phyloP scores from a whole-genome alignment of 2,797 vertebrate species.

The Galago senegalensis region DNA sequence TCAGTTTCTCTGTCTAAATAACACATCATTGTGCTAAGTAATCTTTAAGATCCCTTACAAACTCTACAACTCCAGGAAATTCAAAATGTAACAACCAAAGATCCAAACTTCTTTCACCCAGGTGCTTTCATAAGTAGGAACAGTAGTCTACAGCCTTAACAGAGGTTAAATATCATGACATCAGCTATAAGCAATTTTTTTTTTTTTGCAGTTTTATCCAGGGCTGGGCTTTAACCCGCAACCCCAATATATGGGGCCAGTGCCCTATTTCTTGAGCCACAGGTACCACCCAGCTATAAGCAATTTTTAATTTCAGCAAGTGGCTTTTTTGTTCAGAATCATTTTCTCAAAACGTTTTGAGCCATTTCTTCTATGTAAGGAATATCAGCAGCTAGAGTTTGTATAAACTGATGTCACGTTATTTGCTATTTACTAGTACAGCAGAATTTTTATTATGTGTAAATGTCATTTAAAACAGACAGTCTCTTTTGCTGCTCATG shows the following conservation, averaged over 20 bases:
- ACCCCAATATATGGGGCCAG: too few species aligned
- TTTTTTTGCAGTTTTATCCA: too few species aligned
- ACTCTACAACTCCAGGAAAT: constrained; percentile 21
- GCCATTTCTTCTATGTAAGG: constrained; percentile 2
- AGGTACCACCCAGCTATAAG: background rate
- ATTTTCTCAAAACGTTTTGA: constrained; percentile 48
- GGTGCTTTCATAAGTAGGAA: background rate
- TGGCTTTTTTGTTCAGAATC: constrained; percentile 48
- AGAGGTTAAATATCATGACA: background rate
- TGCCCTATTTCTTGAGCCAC: too few species aligned
- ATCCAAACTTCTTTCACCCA: constrained; percentile 1
- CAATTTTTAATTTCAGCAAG: constrained; percentile 40
- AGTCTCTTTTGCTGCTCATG: background rate
- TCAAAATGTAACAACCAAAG: background rate
- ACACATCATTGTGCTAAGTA: background rate
- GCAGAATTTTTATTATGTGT: constrained; percentile 31
- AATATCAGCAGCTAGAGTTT: background rate
- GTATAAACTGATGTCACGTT: background rate
- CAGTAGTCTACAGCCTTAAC: background rate
- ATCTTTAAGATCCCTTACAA: constrained; percentile 26
- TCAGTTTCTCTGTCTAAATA: background rate
- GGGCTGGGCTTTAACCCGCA: too few species aligned
- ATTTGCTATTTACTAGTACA: constrained; percentile 56
- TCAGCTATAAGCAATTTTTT: constrained; percentile 31
- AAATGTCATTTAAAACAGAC: constrained; percentile 14